Evolutionary conservation across 2,797 vertebrate genomes (phyloP).

Genomic region (Hippocampus kuda): DNA sequence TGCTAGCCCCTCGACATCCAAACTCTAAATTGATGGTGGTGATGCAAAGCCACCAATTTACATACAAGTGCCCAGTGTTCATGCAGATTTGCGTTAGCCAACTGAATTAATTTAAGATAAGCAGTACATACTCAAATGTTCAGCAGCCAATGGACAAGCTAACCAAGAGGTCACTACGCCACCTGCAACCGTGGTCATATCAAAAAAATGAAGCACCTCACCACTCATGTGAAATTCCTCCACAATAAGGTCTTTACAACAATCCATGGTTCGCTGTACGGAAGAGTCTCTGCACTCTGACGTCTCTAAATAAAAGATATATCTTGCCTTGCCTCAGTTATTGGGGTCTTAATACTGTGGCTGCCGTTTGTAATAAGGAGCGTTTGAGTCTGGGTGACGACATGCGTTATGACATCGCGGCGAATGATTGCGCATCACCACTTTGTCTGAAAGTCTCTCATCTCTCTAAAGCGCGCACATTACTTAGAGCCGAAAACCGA

Average conservation of each 20-base stretch:
- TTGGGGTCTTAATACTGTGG: neutral
- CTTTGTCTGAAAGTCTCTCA: conserved; percentile 3
- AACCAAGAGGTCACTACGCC: too few relatives aligned
- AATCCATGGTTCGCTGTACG: neutral
- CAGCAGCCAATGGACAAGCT: too few relatives aligned
- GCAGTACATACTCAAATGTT: too few relatives aligned
- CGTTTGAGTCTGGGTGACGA: neutral
- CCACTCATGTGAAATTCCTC: neutral
- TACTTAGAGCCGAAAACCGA: neutral
- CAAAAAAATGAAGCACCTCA: neutral
- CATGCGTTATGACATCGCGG: neutral
- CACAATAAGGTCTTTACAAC: neutral
- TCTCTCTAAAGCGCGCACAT: neutral
- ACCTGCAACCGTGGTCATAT: neutral
- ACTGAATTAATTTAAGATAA: too few relatives aligned
- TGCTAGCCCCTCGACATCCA: too few relatives aligned
- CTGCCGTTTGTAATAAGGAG: conserved; percentile 1
- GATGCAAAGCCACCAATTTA: too few relatives aligned
- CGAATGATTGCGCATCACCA: neutral
- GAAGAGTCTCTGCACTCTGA: neutral
- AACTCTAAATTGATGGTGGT: too few relatives aligned
- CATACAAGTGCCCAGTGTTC: too few relatives aligned
- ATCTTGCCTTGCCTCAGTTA: neutral
- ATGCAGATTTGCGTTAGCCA: too few relatives aligned
- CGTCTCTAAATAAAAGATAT: neutral